These are phyloP conservation scores for Apodemus agrarius DNA, from an alignment of 2,797 vertebrate genomes.

Conservation along the genomic window DNA sequence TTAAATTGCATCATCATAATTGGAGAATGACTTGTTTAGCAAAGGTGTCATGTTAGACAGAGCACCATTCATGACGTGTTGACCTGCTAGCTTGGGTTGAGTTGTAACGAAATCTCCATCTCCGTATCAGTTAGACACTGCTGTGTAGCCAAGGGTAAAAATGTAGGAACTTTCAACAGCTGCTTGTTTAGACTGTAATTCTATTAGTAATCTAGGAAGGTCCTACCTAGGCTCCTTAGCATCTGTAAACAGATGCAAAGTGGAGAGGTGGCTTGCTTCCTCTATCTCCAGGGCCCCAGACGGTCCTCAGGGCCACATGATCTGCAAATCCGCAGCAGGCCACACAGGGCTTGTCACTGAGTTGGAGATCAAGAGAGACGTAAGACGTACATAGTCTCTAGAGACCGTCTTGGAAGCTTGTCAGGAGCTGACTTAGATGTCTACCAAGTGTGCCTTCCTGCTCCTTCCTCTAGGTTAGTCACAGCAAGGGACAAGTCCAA, in stretches of 20 bases:
- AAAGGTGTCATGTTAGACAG: neutral
- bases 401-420: neutral
- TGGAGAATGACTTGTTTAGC: neutral
- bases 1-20: neutral
- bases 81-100: neutral
- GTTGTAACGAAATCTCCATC: neutral
- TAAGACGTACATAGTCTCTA: neutral
- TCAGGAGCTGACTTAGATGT: neutral
- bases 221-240: neutral
- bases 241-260: neutral
- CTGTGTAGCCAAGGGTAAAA: neutral
- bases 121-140: neutral
- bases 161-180: neutral
- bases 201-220: neutral
- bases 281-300: neutral
- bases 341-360: neutral
- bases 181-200: neutral
- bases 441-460: neutral
- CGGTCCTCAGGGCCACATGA: neutral
- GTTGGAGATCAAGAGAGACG: neutral
- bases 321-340: neutral
- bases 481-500: neutral
- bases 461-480: neutral
- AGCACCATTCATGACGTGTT: neutral
- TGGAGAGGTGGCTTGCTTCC: neutral